Base-by-base conservation (phyloP, 2,797 vertebrate genomes). In the Epinephelus malabaricus region DNA sequence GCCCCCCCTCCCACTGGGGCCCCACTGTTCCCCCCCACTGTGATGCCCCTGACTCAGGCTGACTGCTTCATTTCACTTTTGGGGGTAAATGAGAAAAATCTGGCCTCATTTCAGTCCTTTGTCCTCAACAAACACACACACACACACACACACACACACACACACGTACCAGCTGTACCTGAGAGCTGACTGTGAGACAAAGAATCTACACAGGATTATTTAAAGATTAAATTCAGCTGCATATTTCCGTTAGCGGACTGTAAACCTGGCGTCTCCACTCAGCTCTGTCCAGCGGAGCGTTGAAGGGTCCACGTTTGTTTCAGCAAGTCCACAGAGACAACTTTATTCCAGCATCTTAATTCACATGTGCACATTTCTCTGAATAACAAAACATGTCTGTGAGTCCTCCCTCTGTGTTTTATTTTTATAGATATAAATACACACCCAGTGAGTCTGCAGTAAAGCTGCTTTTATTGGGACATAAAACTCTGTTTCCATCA, bases 401-500 rank as follows among this genome's bases (percentile, higher is more conserved):
- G 61, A 78, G 53, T 83, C 77, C 73, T 85, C 78, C 74, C 69
- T 70, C 61, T 60, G 55, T 81, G 66, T 87, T 77, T 81, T 82
- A 6, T 69, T 86, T 88, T 89, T 92, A 94, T 89, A 85, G 86
- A 88, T 85, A 86, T 80, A 91, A 91, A 93, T 80, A 93, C 87
- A 89, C 90, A 90, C 86, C 86, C 92, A 86, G 86, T 94, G 91
- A 89, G 83, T 76, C 85, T 79, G 86, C 87, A 88, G 86, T 93
- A 93, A 94, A 94, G 58, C 78, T 58, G 76, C 77, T 93, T 94
- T 94, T 94, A 92, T 83, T 90, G 90, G 85, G 85, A 90, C 85
- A 88, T 94, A 93, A 94, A 94, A 90, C 64, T 80, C 87, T 86
- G 84, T 94, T 94, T 94, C 92, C 92, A 93, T 87, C 91, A 86